These are phyloP conservation scores for Liparis tanakae DNA, from an alignment of 2,797 vertebrate species.

Conservation along the genomic window DNA sequence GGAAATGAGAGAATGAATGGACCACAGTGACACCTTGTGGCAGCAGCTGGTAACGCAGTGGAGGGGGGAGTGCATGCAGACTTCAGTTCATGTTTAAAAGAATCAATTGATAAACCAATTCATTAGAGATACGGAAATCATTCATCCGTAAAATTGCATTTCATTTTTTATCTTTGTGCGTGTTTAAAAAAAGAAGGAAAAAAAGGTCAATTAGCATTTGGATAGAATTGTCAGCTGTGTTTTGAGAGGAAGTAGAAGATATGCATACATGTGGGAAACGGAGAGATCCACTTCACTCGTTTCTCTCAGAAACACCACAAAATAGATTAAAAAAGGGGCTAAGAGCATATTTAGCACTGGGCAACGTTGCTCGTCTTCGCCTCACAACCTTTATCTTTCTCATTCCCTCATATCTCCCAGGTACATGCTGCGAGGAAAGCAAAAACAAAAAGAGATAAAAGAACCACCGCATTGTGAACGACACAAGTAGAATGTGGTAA, in stretches of 20 bases:
- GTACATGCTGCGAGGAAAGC: neutral
- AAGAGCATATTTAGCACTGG: neutral
- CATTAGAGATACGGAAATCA: neutral
- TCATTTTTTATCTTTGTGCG: neutral
- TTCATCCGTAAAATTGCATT: neutral
- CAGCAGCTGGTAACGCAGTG: slow-evolving; percentile 43
- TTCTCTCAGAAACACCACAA: neutral
- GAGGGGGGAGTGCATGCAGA: neutral
- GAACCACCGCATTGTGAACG: neutral
- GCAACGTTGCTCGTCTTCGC: no score
- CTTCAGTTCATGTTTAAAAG: neutral
- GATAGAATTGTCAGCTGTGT: neutral
- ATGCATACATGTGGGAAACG: neutral
- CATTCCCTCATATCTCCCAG: neutral
- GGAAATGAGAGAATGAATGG: slow-evolving; percentile 29
- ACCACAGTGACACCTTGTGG: slow-evolving; percentile 72
- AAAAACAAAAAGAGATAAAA: neutral
- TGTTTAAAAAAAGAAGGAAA: neutral
- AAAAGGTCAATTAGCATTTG: neutral
- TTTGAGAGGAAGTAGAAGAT: neutral
- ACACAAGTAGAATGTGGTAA: neutral
- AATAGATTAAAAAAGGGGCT: neutral
- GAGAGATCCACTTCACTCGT: no score
- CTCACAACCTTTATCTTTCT: neutral
- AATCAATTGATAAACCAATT: neutral